Evolutionary conservation across 2,797 vertebrate genomes (phyloP).

Genomic region (Valencia hispanica): DNA sequence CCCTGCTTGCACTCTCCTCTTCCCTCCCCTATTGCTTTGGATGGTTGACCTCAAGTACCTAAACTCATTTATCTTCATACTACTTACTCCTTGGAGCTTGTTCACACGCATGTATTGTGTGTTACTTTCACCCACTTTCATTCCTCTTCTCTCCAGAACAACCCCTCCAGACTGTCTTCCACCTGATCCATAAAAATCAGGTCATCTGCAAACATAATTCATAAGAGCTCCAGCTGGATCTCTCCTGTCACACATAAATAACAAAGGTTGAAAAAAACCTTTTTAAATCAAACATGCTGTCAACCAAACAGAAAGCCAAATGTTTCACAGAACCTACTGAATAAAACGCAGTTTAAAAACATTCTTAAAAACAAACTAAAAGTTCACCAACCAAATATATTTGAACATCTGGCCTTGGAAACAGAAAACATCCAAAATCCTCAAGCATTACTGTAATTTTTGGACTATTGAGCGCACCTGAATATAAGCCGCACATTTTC

Average conservation of each 20-base stretch:
- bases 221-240: background rate
- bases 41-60: background rate
- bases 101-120: background rate
- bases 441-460: too few relatives aligned
- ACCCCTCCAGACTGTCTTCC: background rate
- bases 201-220: slow-evolving; percentile 2
- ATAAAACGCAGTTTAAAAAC: too few relatives aligned
- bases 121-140: background rate
- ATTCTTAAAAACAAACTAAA: too few relatives aligned
- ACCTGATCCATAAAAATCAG: background rate
- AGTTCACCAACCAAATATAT: background rate
- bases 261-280: background rate
- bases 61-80: background rate
- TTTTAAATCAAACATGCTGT: background rate
- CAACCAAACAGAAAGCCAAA: background rate
- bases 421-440: background rate
- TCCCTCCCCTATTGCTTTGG: background rate
- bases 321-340: background rate
- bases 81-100: background rate
- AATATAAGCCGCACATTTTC: too few relatives aligned
- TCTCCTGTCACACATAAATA: background rate
- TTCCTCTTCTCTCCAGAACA: background rate
- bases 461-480: too few relatives aligned
- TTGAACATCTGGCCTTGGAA: background rate
- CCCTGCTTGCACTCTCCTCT: background rate